phyloP scores from a whole-genome alignment of 2,113 vertebrate species.

The Microcebus murinus region DNA sequence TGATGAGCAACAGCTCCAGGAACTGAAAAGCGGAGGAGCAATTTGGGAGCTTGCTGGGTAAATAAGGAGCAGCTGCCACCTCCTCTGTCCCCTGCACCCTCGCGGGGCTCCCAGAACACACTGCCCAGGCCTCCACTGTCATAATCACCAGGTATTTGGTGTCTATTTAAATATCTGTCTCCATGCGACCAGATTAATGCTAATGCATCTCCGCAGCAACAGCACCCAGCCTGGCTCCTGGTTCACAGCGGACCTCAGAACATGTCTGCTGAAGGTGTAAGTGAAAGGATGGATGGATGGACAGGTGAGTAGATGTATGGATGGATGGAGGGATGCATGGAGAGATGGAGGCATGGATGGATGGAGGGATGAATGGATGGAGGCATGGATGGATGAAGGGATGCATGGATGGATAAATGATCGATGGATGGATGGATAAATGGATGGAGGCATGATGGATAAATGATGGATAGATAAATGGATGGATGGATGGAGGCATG shows the following conservation, averaged over 20 bases:
- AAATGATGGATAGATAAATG: too few relatives aligned
- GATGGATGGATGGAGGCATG: not conserved
- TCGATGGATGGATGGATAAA: not conserved
- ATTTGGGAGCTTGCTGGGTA: fast-evolving
- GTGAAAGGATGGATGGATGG: not conserved
- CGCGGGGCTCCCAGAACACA: not conserved
- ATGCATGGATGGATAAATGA: not conserved
- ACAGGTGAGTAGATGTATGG: too few relatives aligned
- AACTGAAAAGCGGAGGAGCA: not conserved
- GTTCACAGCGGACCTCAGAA: not conserved
- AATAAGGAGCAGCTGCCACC: too few relatives aligned
- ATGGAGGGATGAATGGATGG: not conserved
- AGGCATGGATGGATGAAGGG: not conserved
- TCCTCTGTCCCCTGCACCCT: too few relatives aligned
- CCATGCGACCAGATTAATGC: not conserved
- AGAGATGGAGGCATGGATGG: not conserved
- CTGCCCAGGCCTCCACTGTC: not conserved
- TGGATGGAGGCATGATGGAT: not conserved
- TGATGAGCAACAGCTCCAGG: not conserved
- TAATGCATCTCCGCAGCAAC: not conserved
- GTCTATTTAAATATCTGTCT: constrained; percentile 55
- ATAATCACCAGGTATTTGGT: not conserved
- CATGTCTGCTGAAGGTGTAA: fast-evolving
- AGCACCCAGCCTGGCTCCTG: not conserved
- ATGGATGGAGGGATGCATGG: not conserved